phyloP scores from a whole-genome alignment of 2,888 invertebrate genomes.

The Ptychoptera albimana region DNA sequence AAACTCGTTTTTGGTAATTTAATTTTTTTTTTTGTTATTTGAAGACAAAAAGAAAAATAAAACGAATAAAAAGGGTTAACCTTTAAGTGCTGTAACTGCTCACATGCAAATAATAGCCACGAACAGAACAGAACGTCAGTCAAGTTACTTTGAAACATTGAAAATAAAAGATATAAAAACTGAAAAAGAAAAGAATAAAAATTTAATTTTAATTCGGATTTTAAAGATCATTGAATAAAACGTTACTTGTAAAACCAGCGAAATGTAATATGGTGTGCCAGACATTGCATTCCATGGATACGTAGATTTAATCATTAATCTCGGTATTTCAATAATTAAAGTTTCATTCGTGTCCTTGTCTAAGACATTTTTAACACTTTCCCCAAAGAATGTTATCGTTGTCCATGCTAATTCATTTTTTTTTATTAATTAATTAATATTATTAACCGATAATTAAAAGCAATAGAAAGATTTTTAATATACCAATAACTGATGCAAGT shows the following conservation, averaged over 20 bases:
- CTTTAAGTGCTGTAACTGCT: conserved; percentile 70
- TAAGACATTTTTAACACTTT: conserved; percentile 48
- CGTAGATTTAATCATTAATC: conserved; percentile 58
- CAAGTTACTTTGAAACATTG: conserved; percentile 43
- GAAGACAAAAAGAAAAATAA: too few species aligned
- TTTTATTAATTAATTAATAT: not conserved
- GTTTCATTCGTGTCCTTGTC: conserved; percentile 60
- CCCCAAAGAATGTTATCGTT: conserved; percentile 63
- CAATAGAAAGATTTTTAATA: too few species aligned
- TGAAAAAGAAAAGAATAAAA: conserved; percentile 15
- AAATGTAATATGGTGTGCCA: conserved; percentile 48
- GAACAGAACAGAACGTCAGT: conserved; percentile 68
- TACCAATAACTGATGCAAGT: conserved; percentile 41
- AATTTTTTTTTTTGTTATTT: too few species aligned
- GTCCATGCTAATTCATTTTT: conserved; percentile 44
- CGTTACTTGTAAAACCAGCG: conserved; percentile 47
- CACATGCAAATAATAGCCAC: conserved; percentile 73
- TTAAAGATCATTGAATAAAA: not conserved
- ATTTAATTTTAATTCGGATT: not conserved
- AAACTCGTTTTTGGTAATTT: not conserved
- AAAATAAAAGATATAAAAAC: conserved; percentile 50
- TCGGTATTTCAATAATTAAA: conserved; percentile 48
- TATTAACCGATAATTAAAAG: too few species aligned
- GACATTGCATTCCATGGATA: conserved; percentile 63
- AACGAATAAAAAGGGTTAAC: conserved; percentile 4